These are phyloP conservation scores for Diaprepes abbreviatus DNA, from an alignment of 2,888 invertebrate genomes.

Conservation along the genomic window DNA sequence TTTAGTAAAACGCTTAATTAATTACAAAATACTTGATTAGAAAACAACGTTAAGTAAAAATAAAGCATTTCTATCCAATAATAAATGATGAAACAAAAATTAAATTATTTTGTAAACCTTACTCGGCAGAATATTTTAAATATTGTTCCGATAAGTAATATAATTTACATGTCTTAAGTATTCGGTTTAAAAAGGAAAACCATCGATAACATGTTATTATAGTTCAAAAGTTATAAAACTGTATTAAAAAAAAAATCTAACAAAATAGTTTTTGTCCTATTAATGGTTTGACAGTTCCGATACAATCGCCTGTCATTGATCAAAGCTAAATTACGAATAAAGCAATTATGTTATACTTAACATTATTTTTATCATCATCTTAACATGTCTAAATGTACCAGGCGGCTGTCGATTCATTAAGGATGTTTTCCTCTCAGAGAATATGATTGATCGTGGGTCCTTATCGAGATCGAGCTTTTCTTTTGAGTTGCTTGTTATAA, in stretches of 20 bases:
- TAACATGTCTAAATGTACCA: conserved; percentile 58
- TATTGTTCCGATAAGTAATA: too few relatives aligned
- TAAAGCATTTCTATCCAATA: too few relatives aligned
- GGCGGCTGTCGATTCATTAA: conserved; percentile 66
- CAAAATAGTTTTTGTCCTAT: conserved; percentile 37
- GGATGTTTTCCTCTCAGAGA: conserved; percentile 64
- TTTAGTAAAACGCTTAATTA: too few relatives aligned
- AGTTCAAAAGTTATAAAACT: neutral
- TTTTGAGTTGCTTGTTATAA: conserved; percentile 31
- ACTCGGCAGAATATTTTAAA: too few relatives aligned
- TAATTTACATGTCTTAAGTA: too few relatives aligned
- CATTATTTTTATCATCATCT: conserved; percentile 60
- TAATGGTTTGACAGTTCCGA: conserved; percentile 39
- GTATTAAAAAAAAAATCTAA: neutral
- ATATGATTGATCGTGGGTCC: conserved; percentile 66
- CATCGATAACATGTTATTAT: too few relatives aligned
- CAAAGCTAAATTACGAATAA: conserved; percentile 45
- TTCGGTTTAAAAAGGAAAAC: too few relatives aligned
- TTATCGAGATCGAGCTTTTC: conserved; percentile 59
- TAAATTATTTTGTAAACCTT: too few relatives aligned
- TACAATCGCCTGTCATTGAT: conserved; percentile 39
- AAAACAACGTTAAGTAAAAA: too few relatives aligned
- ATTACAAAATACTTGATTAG: too few relatives aligned
- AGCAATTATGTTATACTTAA: conserved; percentile 57
- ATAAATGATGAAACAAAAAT: too few relatives aligned